Percentiles rank a stretch among this genome's conserved stretches.
Conservation (phyloP, 1,140 invertebrate genomes). For the Aphelenchoides avenae region DNA sequence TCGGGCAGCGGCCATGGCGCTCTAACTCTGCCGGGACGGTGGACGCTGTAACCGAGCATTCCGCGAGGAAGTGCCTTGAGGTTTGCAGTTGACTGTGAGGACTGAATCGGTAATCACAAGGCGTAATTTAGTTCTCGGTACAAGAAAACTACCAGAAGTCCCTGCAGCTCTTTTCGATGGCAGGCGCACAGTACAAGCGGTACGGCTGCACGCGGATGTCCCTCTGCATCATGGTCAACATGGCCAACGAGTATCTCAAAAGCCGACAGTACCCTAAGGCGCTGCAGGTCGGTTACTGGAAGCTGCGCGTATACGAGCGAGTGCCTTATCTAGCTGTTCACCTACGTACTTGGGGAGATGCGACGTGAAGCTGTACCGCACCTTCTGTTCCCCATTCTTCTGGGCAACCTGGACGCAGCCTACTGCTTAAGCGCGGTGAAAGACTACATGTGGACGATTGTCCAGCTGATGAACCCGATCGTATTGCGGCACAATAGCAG, state of each 20-base stretch:
- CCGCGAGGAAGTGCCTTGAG: slow-evolving; percentile 30
- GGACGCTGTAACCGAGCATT: slow-evolving; percentile 31
- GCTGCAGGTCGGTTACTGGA: too few relatives aligned
- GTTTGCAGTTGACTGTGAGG: slow-evolving; percentile 10
- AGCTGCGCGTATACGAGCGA: too few relatives aligned
- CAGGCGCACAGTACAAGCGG: slow-evolving; percentile 18
- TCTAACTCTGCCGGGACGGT: slow-evolving; percentile 11
- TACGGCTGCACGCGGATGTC: slow-evolving; percentile 21
- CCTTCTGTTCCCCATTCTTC: too few relatives aligned
- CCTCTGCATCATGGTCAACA: slow-evolving; percentile 7
- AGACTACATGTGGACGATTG: too few relatives aligned
- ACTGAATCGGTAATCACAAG: slow-evolving; percentile 7
- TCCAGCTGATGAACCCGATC: too few relatives aligned
- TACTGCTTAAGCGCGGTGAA: too few relatives aligned
- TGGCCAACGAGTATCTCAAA: slow-evolving; percentile 32
- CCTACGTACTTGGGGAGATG: too few relatives aligned
- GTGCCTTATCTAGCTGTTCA: too few relatives aligned
- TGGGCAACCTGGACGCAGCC: too few relatives aligned
- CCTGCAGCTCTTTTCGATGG: slow-evolving; percentile 26
- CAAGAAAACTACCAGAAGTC: slow-evolving; percentile 29
- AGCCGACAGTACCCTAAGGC: slow-evolving; percentile 16
- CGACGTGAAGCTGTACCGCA: too few relatives aligned
- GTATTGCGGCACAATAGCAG: too few relatives aligned
- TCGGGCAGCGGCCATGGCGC: not conserved
- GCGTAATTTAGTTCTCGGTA: slow-evolving; percentile 14